These are phyloP conservation scores for Eristalis intricaria DNA, from an alignment of 2,888 invertebrate species.

Conservation along the genomic window DNA sequence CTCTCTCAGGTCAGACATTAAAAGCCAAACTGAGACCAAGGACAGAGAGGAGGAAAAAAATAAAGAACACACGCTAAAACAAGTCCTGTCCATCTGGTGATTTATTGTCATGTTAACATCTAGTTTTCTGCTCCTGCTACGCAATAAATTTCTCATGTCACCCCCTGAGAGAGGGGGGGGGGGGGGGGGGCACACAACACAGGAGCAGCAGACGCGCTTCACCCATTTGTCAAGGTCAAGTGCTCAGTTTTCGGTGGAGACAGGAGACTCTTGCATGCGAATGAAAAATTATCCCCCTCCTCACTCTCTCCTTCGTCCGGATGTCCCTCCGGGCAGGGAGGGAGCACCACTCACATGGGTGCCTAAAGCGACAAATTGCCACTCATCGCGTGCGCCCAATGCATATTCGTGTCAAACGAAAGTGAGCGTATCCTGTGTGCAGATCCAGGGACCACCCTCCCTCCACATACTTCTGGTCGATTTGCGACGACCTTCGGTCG, in stretches of 20 bases:
- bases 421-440: constrained; percentile 30
- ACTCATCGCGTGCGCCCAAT: constrained; percentile 36
- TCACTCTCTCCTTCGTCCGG: neutral
- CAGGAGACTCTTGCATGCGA: constrained; percentile 24
- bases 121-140: constrained; percentile 36
- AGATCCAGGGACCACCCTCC: neutral
- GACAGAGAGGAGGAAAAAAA: neutral
- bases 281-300: constrained; percentile 34
- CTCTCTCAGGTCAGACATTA: constrained; percentile 29
- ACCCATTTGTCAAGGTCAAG: constrained; percentile 33
- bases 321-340: neutral
- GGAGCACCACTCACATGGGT: neutral
- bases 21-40: neutral
- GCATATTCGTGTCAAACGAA: constrained; percentile 51
- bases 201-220: constrained; percentile 1
- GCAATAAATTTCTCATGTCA: constrained; percentile 36
- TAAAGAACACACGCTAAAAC: constrained; percentile 11
- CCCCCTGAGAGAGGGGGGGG: neutral
- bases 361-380: constrained; percentile 17
- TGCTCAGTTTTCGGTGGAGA: neutral
- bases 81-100: constrained; percentile 55
- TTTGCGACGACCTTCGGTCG: neutral
- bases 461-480: neutral
- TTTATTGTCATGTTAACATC: constrained; percentile 56
- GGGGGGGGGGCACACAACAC: neutral